Base-by-base conservation (phyloP, 2,797 vertebrate species). In the Yasuhikotakia modesta region DNA sequence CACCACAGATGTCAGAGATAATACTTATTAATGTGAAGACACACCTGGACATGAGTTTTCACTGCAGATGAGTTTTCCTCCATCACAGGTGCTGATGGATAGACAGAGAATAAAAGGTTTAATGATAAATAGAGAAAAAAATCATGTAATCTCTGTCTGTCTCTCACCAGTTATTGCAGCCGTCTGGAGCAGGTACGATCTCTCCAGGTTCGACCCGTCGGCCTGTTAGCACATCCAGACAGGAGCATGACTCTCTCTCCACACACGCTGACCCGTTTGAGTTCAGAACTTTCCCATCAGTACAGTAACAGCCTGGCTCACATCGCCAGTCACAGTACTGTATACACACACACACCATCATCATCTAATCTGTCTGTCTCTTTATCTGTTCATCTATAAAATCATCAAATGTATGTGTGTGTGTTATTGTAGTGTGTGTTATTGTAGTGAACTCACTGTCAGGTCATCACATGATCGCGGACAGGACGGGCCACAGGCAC, bases 121-220 rank as follows among this genome's bases (percentile, higher is more conserved):
- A 14, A 67, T 55, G 21, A 22, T 17, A 30, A 7, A 19, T 5
- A 39, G 17, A 50, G 1, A 65, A 12, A 57, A 12, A 21, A 24
- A 4, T 11, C 1, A 58, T 4, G 46, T 16, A 35, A 48, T n/a
- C n/a, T n/a, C n/a, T n/a, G 12, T 13, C 13, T 67, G 19, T 55
- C 76, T 53, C 93, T 93, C 75, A 97, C 96, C 96, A 96, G 90
- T 92, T 94, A 88, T 96, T 97, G 80, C 95, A 97, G 64, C 93
- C 92, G 0, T 97, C 94, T 0, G 84, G 77, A 43, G 83, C 79
- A 5, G 76, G 13, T 7, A 81, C 55, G 17, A 72, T 87, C 27
- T 91, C 79, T 10, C 92, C 94, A 0, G 91, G 91, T 3, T 16
- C 85, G 74, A 93, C 85, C 1, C 91, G 82, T 4, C 6, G 81